These are phyloP conservation scores for Watsonalla cultraria DNA, from an alignment of 2,888 invertebrate genomes.

Conservation along the genomic window DNA sequence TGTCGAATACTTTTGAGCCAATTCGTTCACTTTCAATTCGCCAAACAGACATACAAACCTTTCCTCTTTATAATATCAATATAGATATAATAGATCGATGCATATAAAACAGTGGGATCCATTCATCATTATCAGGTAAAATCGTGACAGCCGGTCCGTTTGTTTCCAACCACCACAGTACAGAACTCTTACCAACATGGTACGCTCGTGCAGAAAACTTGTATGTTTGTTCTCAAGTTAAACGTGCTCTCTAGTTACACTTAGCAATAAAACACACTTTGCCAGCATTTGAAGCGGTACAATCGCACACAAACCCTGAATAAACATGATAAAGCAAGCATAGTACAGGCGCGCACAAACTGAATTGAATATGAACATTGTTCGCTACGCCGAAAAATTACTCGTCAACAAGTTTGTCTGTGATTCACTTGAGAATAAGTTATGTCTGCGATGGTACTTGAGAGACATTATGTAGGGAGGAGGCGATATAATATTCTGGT, in stretches of 20 bases:
- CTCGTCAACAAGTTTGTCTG: not conserved
- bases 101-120: too few relatives aligned
- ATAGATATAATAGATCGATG: too few relatives aligned
- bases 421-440: not conserved
- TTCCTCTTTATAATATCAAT: too few relatives aligned
- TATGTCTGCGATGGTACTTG: not conserved
- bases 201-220: too few relatives aligned
- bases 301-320: not conserved
- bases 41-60: too few relatives aligned
- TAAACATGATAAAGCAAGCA: constrained; percentile 3
- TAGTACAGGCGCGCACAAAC: constrained; percentile 5
- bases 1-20: too few relatives aligned
- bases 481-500: not conserved
- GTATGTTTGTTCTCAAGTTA: too few relatives aligned
- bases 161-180: too few relatives aligned
- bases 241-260: not conserved
- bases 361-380: constrained; percentile 10
- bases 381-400: constrained; percentile 3
- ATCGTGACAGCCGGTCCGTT: too few relatives aligned
- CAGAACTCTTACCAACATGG: too few relatives aligned
- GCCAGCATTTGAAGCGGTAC: not conserved
- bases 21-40: too few relatives aligned
- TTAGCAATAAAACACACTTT: not conserved
- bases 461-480: not conserved
- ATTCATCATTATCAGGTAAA: too few relatives aligned